Conservation (phyloP, 2,888 invertebrate species). For the Lydus trimaculatus region DNA sequence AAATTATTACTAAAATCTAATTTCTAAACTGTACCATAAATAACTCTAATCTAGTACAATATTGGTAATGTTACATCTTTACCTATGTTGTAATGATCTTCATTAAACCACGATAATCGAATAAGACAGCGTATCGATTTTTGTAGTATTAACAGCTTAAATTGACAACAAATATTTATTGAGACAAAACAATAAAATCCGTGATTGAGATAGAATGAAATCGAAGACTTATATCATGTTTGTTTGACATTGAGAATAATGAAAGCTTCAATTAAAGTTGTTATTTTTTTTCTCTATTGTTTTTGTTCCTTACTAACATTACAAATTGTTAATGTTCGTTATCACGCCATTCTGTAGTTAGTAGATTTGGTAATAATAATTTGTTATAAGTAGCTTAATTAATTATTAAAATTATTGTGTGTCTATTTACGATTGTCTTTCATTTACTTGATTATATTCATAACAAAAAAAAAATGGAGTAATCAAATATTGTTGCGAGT, state of each 20-base stretch:
- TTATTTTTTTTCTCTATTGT: background rate
- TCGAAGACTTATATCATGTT: background rate
- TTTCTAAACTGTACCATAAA: constrained; percentile 12
- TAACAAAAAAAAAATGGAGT: background rate
- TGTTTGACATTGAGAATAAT: background rate
- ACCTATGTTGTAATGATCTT: background rate
- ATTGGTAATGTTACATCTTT: background rate
- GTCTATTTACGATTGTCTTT: background rate
- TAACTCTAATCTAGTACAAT: background rate
- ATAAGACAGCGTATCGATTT: background rate
- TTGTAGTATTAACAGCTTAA: background rate
- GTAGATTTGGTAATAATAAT: constrained; percentile 9
- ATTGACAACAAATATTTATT: background rate
- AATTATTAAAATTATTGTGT: background rate
- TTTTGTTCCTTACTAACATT: background rate
- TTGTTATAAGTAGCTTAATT: background rate
- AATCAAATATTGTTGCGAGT: background rate
- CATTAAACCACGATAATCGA: background rate
- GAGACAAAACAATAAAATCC: background rate
- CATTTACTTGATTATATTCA: background rate
- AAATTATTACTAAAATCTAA: constrained; percentile 34
- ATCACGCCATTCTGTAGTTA: constrained; percentile 16
- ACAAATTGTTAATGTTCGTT: constrained; percentile 12
- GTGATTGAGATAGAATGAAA: background rate
- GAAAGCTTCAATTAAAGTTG: background rate